Percentiles rank a stretch among this genome's conserved stretches.
Evolutionary conservation across 2,113 vertebrate species (phyloP).

Genomic region (Corythornis vintsioides): DNA sequence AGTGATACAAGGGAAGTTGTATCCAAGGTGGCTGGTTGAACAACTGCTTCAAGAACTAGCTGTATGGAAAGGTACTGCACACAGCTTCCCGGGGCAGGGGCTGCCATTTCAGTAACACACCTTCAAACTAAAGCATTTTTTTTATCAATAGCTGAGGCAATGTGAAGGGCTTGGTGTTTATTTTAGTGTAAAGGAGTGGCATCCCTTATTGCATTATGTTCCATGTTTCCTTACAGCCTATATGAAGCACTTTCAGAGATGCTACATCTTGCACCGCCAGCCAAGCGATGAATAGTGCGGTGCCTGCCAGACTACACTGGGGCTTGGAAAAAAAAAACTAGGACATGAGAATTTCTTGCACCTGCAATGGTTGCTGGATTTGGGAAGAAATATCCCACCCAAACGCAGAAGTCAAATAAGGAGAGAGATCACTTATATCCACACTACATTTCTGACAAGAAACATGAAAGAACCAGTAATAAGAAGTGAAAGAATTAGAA

Average conservation of each 20-base stretch:
- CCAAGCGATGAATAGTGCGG: background rate
- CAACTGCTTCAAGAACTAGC: background rate
- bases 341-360: background rate
- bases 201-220: background rate
- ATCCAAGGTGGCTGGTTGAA: background rate
- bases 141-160: background rate
- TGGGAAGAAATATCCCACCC: background rate
- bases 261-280: background rate
- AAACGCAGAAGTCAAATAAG: accelerated
- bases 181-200: background rate
- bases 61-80: background rate
- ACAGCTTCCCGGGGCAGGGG: background rate
- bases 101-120: background rate
- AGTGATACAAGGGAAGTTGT: background rate
- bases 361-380: background rate
- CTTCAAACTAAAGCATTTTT: background rate
- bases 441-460: background rate
- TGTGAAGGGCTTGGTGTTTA: background rate
- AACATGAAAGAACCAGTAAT: background rate
- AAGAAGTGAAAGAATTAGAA: background rate
- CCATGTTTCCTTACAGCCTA: background rate
- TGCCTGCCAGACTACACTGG: background rate
- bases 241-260: background rate
- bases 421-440: background rate
- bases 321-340: background rate